Percentiles rank a stretch among this genome's conserved stretches.
These are phyloP conservation scores for Leptodactylus fuscus DNA, from an alignment of 2,113 vertebrate genomes.

Conservation along the genomic window DNA sequence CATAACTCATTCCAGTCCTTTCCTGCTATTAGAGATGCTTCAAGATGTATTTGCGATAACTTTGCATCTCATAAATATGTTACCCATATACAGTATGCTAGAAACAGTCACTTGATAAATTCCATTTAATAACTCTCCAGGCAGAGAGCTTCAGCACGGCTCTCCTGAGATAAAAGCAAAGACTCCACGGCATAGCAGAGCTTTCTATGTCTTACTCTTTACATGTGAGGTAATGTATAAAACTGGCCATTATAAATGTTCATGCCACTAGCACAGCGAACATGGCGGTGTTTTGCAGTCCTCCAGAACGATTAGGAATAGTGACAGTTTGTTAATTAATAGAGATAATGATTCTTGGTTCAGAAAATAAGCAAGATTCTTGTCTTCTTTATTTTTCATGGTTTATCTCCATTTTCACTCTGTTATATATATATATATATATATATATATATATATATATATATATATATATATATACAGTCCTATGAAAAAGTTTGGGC, in stretches of 20 bases:
- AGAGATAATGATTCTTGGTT: neutral
- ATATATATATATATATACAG: too few species aligned
- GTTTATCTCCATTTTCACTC: neutral
- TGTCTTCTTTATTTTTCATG: neutral
- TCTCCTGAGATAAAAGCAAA: neutral
- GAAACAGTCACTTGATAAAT: neutral
- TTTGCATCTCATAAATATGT: too few species aligned
- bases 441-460: too few species aligned
- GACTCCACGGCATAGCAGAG: neutral
- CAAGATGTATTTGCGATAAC: too few species aligned
- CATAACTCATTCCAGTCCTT: too few species aligned
- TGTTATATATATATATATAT: too few species aligned
- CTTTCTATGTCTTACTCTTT: neutral
- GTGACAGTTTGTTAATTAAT: slow-evolving; percentile 3
- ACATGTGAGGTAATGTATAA: neutral
- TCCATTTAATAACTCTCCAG: neutral
- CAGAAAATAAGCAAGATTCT: neutral
- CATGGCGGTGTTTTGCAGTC: neutral
- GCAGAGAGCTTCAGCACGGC: neutral
- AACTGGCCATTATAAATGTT: neutral
- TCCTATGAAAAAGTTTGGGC: too few species aligned
- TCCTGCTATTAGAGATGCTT: too few species aligned
- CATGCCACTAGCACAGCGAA: neutral
- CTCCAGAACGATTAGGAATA: neutral
- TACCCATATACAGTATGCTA: neutral